phyloP scores from a whole-genome alignment of 2,797 vertebrate species.

The Sus cebifrons region DNA sequence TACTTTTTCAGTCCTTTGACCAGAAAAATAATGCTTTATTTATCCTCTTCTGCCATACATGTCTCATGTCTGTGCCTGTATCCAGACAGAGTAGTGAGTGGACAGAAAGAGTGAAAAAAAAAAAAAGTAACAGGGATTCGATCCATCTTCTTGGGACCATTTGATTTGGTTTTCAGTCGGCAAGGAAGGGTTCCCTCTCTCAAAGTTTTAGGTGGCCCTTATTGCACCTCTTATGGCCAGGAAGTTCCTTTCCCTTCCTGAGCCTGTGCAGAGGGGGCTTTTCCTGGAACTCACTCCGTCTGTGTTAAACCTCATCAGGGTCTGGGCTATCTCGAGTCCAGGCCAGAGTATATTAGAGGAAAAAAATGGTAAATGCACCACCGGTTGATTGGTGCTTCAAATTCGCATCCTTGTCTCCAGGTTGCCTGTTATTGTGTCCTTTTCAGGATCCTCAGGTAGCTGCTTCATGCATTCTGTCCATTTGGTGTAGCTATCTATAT shows the following conservation, averaged over 20 bases:
- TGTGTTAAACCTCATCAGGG: background rate
- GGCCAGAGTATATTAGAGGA: background rate
- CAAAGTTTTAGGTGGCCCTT: background rate
- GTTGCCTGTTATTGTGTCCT: background rate
- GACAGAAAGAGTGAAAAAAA: background rate
- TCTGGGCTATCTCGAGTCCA: background rate
- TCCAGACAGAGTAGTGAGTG: background rate
- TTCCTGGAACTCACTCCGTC: background rate
- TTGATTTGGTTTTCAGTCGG: background rate
- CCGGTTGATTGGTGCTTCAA: background rate
- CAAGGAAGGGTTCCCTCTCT: background rate
- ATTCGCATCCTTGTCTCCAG: background rate
- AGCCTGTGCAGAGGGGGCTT: background rate
- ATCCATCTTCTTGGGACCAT: background rate
- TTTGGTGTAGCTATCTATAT: background rate
- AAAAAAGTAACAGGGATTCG: background rate
- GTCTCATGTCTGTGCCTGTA: background rate
- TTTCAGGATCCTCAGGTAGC: background rate
- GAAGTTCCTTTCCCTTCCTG: background rate
- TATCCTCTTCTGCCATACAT: background rate
- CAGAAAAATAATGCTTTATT: background rate
- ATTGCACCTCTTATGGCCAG: background rate
- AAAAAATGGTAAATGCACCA: constrained; percentile 4
- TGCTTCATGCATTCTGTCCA: background rate
- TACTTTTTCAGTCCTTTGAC: constrained; percentile 13